Evolutionary conservation across 2,888 invertebrate genomes (phyloP).

Genomic region (Cataglyphis altisquamis): DNA sequence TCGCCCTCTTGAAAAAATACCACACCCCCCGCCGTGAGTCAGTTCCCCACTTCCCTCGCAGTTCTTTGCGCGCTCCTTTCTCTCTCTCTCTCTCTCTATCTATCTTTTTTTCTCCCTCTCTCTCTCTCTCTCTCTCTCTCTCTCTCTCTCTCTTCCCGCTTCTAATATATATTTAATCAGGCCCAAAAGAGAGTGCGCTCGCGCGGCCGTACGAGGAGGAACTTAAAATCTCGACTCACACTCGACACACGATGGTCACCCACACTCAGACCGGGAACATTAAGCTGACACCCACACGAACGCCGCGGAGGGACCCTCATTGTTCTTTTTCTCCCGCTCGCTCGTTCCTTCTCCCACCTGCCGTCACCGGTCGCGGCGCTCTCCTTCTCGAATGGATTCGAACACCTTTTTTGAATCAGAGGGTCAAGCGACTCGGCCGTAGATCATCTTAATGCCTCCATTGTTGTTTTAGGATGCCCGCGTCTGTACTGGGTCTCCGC

Average conservation of each 20-base stretch:
- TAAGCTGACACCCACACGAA: slow-evolving; percentile 83
- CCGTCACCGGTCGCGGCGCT: slow-evolving; percentile 62
- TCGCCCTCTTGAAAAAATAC: slow-evolving; percentile 82
- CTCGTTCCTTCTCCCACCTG: slow-evolving; percentile 56
- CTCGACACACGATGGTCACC: slow-evolving; percentile 75
- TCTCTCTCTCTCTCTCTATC: slow-evolving; percentile 65
- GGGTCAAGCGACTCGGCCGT: slow-evolving; percentile 85
- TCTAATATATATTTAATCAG: slow-evolving; percentile 85
- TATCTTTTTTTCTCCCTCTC: slow-evolving; percentile 42
- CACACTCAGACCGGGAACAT: slow-evolving; percentile 76
- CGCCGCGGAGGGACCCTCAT: slow-evolving; percentile 51
- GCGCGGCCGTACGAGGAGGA: slow-evolving; percentile 66
- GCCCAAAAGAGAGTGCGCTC: slow-evolving; percentile 78
- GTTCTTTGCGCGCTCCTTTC: slow-evolving; percentile 63
- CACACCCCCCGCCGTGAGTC: slow-evolving; percentile 83
- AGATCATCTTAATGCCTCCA: slow-evolving; percentile 86
- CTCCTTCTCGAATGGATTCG: slow-evolving; percentile 81
- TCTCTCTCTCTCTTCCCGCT: slow-evolving; percentile 70
- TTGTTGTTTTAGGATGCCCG: slow-evolving; percentile 85
- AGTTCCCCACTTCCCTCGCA: slow-evolving; percentile 60
- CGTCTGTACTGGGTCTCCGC: slow-evolving; percentile 82
- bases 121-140: slow-evolving; percentile 65
- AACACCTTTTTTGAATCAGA: slow-evolving; percentile 85
- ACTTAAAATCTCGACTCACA: slow-evolving; percentile 74
- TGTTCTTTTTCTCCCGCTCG: slow-evolving; percentile 59